phyloP scores from a whole-genome alignment of 2,888 invertebrate genomes.

The Cabera pusaria region DNA sequence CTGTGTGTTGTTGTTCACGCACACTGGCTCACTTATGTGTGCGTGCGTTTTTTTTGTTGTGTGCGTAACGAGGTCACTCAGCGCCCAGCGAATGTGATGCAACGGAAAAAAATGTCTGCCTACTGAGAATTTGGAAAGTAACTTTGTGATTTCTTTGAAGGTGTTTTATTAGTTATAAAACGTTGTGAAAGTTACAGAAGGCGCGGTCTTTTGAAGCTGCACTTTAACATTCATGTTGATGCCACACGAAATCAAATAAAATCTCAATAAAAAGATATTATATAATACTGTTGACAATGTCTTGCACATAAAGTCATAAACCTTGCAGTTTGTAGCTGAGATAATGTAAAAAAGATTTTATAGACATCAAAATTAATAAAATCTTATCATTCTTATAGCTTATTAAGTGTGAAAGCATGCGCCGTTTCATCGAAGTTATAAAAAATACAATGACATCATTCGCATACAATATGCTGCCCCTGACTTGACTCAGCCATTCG shows the following conservation, averaged over 20 bases:
- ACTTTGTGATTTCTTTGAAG: constrained; percentile 37
- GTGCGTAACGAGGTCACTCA: constrained; percentile 75
- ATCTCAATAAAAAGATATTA: background rate
- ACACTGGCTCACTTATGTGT: constrained; percentile 33
- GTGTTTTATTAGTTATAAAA: constrained; percentile 35
- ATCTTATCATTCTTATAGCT: constrained; percentile 10
- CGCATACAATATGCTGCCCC: constrained; percentile 17
- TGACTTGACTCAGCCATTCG: constrained; percentile 38
- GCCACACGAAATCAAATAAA: too few species aligned
- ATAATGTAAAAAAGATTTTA: constrained; percentile 14
- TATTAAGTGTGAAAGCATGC: constrained; percentile 21
- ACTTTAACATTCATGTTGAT: too few species aligned
- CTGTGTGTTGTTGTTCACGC: constrained; percentile 47
- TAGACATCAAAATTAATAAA: constrained; percentile 17
- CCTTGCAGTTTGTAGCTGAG: background rate
- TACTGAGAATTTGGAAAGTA: constrained; percentile 53
- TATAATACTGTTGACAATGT: constrained; percentile 1
- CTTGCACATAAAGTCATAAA: constrained; percentile 12
- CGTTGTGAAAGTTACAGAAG: constrained; percentile 26
- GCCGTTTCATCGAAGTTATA: constrained; percentile 4
- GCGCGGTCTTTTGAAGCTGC: constrained; percentile 10
- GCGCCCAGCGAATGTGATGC: constrained; percentile 54
- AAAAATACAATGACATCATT: constrained; percentile 29
- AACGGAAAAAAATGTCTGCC: constrained; percentile 52
- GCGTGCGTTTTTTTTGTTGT: constrained; percentile 44